These are phyloP conservation scores for Engystomops pustulosus DNA, from an alignment of 2,113 vertebrate genomes.

Conservation along the genomic window DNA sequence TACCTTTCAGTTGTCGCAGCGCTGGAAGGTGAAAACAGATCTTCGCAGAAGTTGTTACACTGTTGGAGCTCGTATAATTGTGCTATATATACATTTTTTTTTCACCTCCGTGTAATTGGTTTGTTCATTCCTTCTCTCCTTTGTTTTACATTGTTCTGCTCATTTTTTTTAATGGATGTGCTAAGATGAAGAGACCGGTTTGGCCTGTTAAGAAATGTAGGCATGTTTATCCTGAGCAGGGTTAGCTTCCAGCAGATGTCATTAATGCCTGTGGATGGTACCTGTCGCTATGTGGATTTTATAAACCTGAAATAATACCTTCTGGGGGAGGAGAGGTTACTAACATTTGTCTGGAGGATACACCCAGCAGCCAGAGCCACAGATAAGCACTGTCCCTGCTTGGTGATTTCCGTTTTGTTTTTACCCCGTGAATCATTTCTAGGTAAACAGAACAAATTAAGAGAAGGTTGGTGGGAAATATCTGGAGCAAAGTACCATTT, in stretches of 20 bases:
- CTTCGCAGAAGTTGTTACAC: constrained; percentile 12
- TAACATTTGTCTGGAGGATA: constrained; percentile 49
- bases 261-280: constrained; percentile 53
- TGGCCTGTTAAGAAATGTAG: constrained; percentile 1
- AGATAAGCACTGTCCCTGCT: constrained; percentile 13
- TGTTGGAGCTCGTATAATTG: constrained; percentile 27
- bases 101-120: constrained; percentile 5
- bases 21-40: neutral
- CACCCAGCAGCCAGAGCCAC: constrained; percentile 28
- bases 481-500: neutral
- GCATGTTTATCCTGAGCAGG: neutral
- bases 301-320: constrained; percentile 56
- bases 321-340: constrained; percentile 52
- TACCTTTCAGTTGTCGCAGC: neutral
- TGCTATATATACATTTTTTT: constrained; percentile 9
- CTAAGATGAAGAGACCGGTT: neutral
- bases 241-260: constrained; percentile 28
- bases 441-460: constrained; percentile 4
- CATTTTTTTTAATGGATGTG: constrained; percentile 35
- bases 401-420: constrained; percentile 11
- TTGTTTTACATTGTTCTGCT: constrained; percentile 24
- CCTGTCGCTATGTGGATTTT: constrained; percentile 46
- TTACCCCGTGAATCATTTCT: neutral
- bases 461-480: neutral
- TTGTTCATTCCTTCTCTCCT: neutral